phyloP scores from a whole-genome alignment of 2,797 vertebrate species.

The Nannoperca australis region DNA sequence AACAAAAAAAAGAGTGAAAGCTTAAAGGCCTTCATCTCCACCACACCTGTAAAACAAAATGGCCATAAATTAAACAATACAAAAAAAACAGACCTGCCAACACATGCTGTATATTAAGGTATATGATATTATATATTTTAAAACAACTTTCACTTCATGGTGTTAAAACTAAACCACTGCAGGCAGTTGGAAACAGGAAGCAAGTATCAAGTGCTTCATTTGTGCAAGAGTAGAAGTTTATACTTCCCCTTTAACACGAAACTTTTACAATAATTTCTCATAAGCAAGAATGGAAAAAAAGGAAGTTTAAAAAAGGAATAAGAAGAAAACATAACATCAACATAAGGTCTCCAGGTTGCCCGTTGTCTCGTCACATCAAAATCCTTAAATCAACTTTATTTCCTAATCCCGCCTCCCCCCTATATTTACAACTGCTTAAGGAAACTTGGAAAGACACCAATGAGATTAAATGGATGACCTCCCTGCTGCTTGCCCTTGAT shows the following conservation, averaged over 20 bases:
- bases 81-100: too few relatives aligned
- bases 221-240: background rate
- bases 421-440: constrained; percentile 76
- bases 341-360: background rate
- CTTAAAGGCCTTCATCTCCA: too few relatives aligned
- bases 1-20: too few relatives aligned
- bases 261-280: too few relatives aligned
- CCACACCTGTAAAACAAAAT: too few relatives aligned
- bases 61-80: too few relatives aligned
- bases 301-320: background rate
- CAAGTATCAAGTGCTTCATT: background rate
- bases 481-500: constrained; percentile 47
- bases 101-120: background rate
- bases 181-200: background rate
- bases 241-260: constrained; percentile 1
- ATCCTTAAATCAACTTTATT: constrained; percentile 77
- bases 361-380: constrained; percentile 41
- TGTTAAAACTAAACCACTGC: background rate
- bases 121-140: background rate
- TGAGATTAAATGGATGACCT: constrained; percentile 69
- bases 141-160: background rate
- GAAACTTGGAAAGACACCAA: constrained; percentile 70
- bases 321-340: background rate
- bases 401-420: constrained; percentile 66
- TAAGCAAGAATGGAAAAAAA: background rate